phyloP scores from a whole-genome alignment of 2,797 vertebrate species.

The Pagetopsis macropterus region DNA sequence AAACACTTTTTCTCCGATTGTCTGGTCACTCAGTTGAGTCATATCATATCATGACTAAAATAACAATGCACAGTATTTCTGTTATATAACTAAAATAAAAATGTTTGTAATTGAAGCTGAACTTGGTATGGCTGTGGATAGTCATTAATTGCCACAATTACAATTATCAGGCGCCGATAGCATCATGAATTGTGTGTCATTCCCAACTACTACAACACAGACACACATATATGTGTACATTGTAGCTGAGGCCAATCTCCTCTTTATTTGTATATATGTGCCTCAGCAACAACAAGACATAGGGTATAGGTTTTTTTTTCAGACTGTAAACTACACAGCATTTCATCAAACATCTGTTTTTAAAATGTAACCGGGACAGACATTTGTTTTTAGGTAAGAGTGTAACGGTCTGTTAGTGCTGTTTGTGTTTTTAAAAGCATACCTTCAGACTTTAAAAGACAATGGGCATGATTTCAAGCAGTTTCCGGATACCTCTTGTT shows the following conservation, averaged over 20 bases:
- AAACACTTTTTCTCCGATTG: neutral
- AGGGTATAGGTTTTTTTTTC: too few relatives aligned
- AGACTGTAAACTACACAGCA: neutral
- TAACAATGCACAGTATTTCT: too few relatives aligned
- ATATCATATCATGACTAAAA: neutral
- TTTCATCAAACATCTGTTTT: too few relatives aligned
- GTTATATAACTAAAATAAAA: conserved; percentile 1
- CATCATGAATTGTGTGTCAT: too few relatives aligned
- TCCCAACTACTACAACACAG: too few relatives aligned
- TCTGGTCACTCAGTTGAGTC: neutral
- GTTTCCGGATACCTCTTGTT: neutral
- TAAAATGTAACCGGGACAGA: neutral
- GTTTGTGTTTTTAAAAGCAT: neutral
- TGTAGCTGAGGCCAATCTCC: too few relatives aligned
- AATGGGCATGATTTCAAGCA: neutral
- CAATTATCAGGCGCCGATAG: neutral
- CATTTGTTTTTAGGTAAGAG: neutral
- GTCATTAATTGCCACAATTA: conserved; percentile 9
- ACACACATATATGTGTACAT: too few relatives aligned
- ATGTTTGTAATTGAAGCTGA: too few relatives aligned
- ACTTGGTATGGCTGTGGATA: conserved; percentile 4
- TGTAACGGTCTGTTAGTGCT: neutral
- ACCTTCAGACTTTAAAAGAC: neutral
- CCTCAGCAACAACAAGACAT: too few relatives aligned
- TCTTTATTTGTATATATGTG: too few relatives aligned